Conservation (phyloP, 1,140 invertebrate genomes). For the Zeugodacus cucurbitae region DNA sequence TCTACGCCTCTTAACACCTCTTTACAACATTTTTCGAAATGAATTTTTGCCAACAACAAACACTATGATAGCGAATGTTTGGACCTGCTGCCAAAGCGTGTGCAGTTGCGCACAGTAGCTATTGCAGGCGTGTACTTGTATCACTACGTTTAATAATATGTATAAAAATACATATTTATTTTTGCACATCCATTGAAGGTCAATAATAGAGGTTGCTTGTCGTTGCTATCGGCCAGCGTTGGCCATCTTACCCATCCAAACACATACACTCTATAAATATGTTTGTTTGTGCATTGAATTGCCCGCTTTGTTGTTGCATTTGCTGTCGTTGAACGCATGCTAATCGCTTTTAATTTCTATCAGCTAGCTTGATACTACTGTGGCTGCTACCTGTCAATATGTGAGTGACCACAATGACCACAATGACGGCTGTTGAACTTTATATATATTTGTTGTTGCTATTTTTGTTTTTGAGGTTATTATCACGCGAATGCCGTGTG, state of each 20-base stretch:
- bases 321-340: neutral
- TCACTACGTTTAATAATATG: neutral
- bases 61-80: neutral
- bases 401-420: neutral
- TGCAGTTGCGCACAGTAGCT: neutral
- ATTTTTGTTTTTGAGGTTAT: neutral
- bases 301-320: neutral
- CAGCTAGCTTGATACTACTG: neutral
- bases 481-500: neutral
- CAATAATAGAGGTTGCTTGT: neutral
- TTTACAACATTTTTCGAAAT: neutral
- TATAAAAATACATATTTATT: neutral
- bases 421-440: slow-evolving; percentile 8
- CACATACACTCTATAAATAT: neutral
- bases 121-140: neutral
- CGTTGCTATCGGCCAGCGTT: neutral
- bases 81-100: neutral
- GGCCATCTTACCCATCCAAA: neutral
- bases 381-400: no score
- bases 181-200: neutral
- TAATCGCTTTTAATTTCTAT: neutral
- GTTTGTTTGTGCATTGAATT: neutral
- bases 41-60: neutral
- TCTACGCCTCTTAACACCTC: neutral
- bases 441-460: neutral